These are phyloP conservation scores for Pycnonotus jocosus DNA, from an alignment of 2,113 vertebrate species.

Conservation along the genomic window DNA sequence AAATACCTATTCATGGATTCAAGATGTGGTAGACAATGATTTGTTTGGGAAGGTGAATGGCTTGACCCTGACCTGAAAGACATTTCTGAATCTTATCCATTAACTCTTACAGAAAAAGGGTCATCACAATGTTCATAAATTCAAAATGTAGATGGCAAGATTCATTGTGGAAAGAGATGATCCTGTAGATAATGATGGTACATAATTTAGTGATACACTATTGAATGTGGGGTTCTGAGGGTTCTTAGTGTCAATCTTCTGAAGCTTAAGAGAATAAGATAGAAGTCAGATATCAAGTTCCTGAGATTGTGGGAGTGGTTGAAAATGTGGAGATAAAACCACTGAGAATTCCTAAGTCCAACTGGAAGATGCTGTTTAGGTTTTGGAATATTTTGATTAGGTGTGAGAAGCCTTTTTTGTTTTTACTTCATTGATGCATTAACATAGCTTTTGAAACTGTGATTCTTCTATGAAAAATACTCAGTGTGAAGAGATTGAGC, in stretches of 20 bases:
- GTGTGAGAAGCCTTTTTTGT: rapidly evolving
- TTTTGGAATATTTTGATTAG: neutral
- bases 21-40: neutral
- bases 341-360: neutral
- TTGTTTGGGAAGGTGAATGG: neutral
- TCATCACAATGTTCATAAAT: neutral
- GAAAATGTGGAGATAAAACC: neutral
- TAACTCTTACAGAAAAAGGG: neutral
- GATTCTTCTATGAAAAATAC: neutral
- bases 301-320: neutral
- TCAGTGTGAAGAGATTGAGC: neutral
- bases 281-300: neutral
- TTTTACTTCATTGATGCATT: neutral
- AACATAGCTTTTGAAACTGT: neutral
- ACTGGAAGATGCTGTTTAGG: neutral
- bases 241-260: neutral
- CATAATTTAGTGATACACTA: neutral
- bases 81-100: neutral
- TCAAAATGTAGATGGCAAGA: neutral
- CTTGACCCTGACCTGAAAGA: neutral
- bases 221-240: neutral
- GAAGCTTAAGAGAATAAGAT: neutral
- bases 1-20: neutral
- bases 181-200: neutral
- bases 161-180: neutral